Percentiles rank a stretch among this genome's conserved stretches.
phyloP scores from a whole-genome alignment of 2,888 invertebrate species.

The Linyphia triangularis region DNA sequence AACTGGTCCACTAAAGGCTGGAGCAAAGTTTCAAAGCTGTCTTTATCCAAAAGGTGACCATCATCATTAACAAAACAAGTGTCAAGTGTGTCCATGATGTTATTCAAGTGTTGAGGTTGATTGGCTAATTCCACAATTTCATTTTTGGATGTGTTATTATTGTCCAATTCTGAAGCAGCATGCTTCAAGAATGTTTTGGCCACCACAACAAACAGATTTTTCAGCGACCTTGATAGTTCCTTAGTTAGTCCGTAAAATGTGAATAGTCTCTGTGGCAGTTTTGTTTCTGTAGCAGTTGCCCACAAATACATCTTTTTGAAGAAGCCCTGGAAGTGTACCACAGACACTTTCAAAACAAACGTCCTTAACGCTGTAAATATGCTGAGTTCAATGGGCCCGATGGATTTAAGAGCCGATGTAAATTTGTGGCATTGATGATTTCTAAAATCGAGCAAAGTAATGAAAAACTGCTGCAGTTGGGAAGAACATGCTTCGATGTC shows the following conservation, averaged over 20 bases:
- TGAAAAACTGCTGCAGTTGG: constrained; percentile 87
- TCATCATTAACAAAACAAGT: constrained; percentile 90
- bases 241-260: constrained; percentile 60
- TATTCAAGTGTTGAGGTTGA: constrained; percentile 83
- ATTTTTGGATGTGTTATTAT: constrained; percentile 85
- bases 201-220: constrained; percentile 93
- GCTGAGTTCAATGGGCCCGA: constrained; percentile 80
- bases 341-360: constrained; percentile 92
- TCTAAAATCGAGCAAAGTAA: constrained; percentile 81
- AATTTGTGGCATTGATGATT: constrained; percentile 29
- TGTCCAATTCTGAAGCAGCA: constrained; percentile 85
- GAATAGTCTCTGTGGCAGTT: constrained; percentile 27
- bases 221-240: constrained; percentile 81
- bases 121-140: constrained; percentile 74
- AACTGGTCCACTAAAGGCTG: constrained; percentile 92
- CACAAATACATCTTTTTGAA: constrained; percentile 82
- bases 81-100: constrained; percentile 87
- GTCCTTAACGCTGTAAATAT: constrained; percentile 87
- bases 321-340: constrained; percentile 92
- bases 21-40: constrained; percentile 90
- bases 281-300: constrained; percentile 26
- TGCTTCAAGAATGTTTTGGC: constrained; percentile 90
- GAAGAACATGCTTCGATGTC: constrained; percentile 85
- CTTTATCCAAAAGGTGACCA: constrained; percentile 90
- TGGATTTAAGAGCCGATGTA: background rate